Percentiles rank a stretch among this genome's conserved stretches.
These are phyloP conservation scores for Myotis brandtii DNA, from an alignment of 2,113 vertebrate genomes.

Conservation along the genomic window DNA sequence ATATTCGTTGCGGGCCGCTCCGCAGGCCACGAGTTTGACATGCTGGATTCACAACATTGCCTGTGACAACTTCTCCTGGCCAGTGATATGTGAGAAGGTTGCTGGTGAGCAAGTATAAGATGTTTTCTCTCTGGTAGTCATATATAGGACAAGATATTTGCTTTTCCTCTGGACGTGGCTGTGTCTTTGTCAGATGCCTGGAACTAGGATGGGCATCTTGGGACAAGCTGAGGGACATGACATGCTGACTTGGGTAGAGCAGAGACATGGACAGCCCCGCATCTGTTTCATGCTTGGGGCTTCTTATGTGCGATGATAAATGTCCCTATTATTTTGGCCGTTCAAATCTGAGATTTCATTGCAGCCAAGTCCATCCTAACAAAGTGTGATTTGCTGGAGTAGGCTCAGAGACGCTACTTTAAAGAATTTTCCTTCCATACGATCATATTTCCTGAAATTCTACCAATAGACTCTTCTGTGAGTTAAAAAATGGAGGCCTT, in stretches of 20 bases:
- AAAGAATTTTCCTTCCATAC: not conserved
- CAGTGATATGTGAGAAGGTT: not conserved
- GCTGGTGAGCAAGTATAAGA: not conserved
- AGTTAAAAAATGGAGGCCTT: not conserved
- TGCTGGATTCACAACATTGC: not conserved
- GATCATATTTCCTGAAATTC: conserved; percentile 17
- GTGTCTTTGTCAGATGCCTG: not conserved
- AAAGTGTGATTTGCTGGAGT: not conserved
- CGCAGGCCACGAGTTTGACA: no score
- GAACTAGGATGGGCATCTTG: not conserved
- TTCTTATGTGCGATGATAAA: not conserved
- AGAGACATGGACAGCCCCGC: not conserved
- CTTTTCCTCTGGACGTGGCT: not conserved
- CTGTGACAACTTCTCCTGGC: not conserved
- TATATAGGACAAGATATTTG: not conserved
- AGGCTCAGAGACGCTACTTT: not conserved
- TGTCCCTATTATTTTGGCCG: not conserved
- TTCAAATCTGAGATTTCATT: conserved; percentile 1
- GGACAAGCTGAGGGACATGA: not conserved
- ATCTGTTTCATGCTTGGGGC: not conserved
- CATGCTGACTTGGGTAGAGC: not conserved
- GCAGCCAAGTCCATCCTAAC: not conserved
- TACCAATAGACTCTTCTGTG: not conserved
- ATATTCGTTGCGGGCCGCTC: no score
- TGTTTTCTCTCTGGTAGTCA: not conserved